Percentiles rank a stretch among this genome's conserved stretches.
These are phyloP conservation scores for Morpho deidamia DNA, from an alignment of 2,888 invertebrate species.

Conservation along the genomic window DNA sequence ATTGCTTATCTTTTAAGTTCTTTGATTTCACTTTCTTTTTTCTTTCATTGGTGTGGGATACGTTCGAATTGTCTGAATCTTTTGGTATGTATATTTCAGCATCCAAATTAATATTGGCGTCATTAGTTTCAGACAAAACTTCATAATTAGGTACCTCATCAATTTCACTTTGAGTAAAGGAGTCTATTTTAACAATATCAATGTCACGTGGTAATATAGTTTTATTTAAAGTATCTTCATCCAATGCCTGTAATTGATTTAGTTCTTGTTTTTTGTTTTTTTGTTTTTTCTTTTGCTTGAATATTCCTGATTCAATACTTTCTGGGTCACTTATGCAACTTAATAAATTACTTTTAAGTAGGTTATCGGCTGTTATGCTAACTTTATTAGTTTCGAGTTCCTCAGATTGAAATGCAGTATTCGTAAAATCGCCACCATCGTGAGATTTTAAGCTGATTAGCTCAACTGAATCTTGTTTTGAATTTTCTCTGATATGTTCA, in stretches of 20 bases:
- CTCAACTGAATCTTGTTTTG: not conserved
- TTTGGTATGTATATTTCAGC: not conserved
- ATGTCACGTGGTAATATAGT: not conserved
- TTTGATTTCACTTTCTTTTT: conserved; percentile 12
- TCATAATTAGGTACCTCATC: not conserved
- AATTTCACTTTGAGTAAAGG: not conserved
- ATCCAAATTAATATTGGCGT: not conserved
- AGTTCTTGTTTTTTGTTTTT: conserved; percentile 41
- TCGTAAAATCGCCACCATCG: not conserved
- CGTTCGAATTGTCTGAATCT: not conserved
- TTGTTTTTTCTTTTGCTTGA: conserved; percentile 44
- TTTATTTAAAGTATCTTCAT: conserved; percentile 16
- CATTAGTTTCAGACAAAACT: not conserved
- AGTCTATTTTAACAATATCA: not conserved
- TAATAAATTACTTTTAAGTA: not conserved
- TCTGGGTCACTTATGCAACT: not conserved
- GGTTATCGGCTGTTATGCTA: not conserved
- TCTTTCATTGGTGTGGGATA: conserved; percentile 2
- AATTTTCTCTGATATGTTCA: not conserved
- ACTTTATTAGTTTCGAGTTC: not conserved
- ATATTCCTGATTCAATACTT: conserved; percentile 10
- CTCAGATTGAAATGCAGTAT: not conserved
- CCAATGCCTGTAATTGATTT: conserved; percentile 26
- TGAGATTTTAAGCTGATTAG: not conserved
- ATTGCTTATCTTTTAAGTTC: conserved; percentile 8